Evolutionary conservation across 2,888 invertebrate genomes (phyloP).

Genomic region (Diarsia brunnea): DNA sequence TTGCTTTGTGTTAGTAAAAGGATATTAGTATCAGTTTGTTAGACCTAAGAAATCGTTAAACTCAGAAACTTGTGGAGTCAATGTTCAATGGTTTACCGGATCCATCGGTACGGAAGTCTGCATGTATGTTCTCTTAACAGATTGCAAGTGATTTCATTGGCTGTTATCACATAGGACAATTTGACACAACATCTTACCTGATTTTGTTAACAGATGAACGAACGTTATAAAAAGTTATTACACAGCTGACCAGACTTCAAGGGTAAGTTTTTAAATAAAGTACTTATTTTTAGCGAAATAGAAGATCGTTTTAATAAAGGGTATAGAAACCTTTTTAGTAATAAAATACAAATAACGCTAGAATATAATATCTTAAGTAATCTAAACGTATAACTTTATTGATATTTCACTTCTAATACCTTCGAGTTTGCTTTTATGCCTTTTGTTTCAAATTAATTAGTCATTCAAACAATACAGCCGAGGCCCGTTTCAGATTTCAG

Average conservation of each 20-base stretch:
- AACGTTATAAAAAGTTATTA: neutral
- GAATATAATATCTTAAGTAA: neutral
- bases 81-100: neutral
- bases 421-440: neutral
- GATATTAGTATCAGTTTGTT: neutral
- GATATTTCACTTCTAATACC: constrained; percentile 9
- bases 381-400: neutral
- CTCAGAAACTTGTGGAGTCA: neutral
- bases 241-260: neutral
- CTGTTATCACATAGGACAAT: neutral
- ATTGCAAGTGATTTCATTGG: neutral
- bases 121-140: neutral
- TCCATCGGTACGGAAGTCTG: neutral
- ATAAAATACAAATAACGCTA: neutral
- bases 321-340: neutral
- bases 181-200: neutral
- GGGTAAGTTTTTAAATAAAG: neutral
- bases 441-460: constrained; percentile 32
- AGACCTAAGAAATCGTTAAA: neutral
- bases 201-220: neutral
- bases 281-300: neutral
- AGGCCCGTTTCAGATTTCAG: constrained; percentile 7
- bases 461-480: neutral
- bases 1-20: neutral
- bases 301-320: neutral